Conservation (phyloP, 2,797 vertebrate genomes). For the Pseudochaenichthys georgianus region DNA sequence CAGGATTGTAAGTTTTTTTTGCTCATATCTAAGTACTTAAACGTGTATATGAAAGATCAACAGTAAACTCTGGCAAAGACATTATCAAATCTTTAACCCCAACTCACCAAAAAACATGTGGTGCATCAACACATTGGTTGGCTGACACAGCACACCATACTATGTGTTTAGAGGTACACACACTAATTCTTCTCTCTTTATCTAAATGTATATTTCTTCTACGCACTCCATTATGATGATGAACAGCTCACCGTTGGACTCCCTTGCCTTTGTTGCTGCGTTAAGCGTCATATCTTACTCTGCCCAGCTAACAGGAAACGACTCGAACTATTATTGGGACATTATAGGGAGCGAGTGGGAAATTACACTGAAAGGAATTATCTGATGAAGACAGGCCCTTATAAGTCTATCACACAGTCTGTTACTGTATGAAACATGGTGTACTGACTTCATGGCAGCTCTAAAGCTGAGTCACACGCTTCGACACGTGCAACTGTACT, state of each 20-base stretch:
- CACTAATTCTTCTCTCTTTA: neutral
- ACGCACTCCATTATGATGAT: constrained; percentile 19
- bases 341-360: constrained; percentile 18
- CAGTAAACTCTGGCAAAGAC: neutral
- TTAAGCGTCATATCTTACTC: constrained; percentile 12
- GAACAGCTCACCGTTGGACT: constrained; percentile 34
- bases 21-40: neutral
- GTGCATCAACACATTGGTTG: constrained; percentile 24
- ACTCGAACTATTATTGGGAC: constrained; percentile 45
- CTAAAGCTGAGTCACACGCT: constrained; percentile 80
- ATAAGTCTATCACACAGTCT: constrained; percentile 6
- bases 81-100: neutral
- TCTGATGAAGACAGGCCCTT: neutral
- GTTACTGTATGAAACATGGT: constrained; percentile 37
- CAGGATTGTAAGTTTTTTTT: neutral
- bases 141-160: neutral
- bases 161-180: neutral
- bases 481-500: constrained; percentile 84
- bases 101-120: constrained; percentile 17
- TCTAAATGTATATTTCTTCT: constrained; percentile 1
- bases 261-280: constrained; percentile 17
- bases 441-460: constrained; percentile 40
- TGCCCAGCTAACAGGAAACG: constrained; percentile 40
- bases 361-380: neutral
- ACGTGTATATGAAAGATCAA: neutral